Percentiles rank a stretch among this genome's conserved stretches.
Conservation (phyloP, 2,797 vertebrate species). For the Pantherophis vulpinus region DNA sequence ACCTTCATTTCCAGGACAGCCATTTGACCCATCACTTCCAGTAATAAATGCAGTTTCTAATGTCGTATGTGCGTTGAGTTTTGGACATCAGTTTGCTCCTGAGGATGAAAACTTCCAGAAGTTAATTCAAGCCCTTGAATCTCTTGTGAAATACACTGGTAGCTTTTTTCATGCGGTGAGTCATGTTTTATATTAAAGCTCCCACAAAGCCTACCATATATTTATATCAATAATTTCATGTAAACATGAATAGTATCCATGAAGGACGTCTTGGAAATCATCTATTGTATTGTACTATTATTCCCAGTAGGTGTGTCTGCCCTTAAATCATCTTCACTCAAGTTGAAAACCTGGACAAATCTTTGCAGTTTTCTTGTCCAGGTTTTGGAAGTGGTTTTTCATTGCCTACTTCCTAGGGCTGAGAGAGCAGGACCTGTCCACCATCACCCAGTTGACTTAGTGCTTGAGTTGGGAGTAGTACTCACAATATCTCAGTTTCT, state of each 20-base stretch:
- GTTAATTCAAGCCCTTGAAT: background rate
- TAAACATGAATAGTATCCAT: background rate
- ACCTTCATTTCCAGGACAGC: no score
- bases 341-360: no score
- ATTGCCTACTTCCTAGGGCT: no score
- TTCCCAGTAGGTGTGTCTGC: background rate
- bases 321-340: background rate
- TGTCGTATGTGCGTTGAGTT: slow-evolving; percentile 26
- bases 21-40: no score
- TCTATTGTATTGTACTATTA: background rate
- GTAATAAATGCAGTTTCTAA: background rate
- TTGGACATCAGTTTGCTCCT: background rate
- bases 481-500: no score
- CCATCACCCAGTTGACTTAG: no score
- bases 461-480: no score
- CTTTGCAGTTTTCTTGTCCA: no score
- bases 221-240: background rate
- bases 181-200: background rate
- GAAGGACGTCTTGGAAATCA: background rate
- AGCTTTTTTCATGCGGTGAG: background rate
- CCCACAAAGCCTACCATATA: background rate
- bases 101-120: slow-evolving; percentile 38
- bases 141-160: background rate
- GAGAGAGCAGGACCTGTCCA: no score
- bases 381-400: no score